Percentiles rank a stretch among this genome's conserved stretches.
phyloP scores from a whole-genome alignment of 2,113 vertebrate species.

The Campylomormyrus tamandua region DNA sequence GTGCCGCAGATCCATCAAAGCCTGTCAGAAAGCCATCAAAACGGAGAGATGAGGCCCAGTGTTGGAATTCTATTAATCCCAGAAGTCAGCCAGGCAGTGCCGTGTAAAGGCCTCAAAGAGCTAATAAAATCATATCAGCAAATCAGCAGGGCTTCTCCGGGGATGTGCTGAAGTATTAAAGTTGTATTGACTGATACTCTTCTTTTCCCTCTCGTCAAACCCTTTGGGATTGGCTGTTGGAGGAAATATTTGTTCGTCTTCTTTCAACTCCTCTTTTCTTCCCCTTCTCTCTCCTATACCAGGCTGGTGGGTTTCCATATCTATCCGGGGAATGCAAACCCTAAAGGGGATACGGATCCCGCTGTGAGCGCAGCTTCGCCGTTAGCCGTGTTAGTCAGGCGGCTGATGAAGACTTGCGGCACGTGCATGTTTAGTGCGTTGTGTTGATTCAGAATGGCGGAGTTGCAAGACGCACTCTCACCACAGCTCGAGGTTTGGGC shows the following conservation, averaged over 20 bases:
- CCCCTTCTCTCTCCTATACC: conserved; percentile 14
- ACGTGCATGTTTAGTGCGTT: not conserved
- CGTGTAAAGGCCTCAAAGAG: conserved; percentile 50
- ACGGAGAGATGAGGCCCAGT: conserved; percentile 54
- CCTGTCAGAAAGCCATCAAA: conserved; percentile 57
- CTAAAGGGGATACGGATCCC: not conserved
- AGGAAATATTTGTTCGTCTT: conserved; percentile 42
- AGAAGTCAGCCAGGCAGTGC: conserved; percentile 46
- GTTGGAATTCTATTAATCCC: conserved; percentile 60
- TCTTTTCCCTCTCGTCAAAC: conserved; percentile 31
- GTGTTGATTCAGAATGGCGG: not conserved
- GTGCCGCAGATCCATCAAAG: conserved; percentile 63
- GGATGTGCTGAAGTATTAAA: conserved; percentile 45
- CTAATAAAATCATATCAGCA: conserved; percentile 60
- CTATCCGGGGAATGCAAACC: not conserved
- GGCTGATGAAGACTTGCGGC: not conserved
- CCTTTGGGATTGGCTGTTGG: conserved; percentile 40
- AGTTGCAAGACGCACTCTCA: not conserved
- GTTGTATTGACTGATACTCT: conserved; percentile 42
- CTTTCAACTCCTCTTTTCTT: conserved; percentile 1
- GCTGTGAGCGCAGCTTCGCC: not conserved
- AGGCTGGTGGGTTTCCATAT: not conserved
- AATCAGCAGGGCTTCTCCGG: conserved; percentile 48
- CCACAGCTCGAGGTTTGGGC: not conserved
- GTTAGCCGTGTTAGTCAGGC: not conserved